A percentile compares a stretch with the other conserved stretches of the same genome.
These are phyloP conservation scores for Anabacerthia variegaticeps DNA, from an alignment of 2,797 vertebrate species.

Conservation along the genomic window DNA sequence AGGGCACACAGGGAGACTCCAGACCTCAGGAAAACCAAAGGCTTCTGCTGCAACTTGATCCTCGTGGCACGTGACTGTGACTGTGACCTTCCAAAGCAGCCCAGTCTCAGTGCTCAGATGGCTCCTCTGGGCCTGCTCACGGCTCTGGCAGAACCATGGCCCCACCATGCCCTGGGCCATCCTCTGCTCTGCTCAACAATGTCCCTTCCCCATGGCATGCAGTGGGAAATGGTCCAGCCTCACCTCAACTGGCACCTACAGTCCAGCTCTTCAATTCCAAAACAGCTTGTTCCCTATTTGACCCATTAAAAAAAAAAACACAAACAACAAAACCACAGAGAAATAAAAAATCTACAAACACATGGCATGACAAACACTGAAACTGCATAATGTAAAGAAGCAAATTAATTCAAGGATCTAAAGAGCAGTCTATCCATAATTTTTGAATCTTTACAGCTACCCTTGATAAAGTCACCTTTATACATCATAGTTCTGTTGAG, in stretches of 20 bases:
- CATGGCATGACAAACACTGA: not conserved
- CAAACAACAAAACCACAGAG: not conserved
- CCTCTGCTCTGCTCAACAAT: not conserved
- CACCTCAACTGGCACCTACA: not conserved
- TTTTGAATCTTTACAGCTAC: not conserved
- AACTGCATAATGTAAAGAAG: not conserved
- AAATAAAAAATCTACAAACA: not conserved
- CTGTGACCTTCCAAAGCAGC: not conserved
- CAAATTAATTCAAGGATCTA: not conserved
- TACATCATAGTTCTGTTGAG: not conserved
- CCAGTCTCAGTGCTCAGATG: not conserved
- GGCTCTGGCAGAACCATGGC: not conserved
- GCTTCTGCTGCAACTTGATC: not conserved
- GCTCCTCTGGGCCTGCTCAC: not conserved
- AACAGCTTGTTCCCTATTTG: not conserved
- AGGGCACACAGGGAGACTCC: fast-evolving
- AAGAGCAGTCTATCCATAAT: not conserved
- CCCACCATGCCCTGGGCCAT: not conserved
- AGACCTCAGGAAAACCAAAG: not conserved
- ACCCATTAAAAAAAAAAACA: not conserved
- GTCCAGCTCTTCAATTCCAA: not conserved
- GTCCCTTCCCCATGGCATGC: not conserved
- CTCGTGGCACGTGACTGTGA: not conserved
- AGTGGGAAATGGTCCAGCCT: not conserved
- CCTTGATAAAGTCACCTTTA: not conserved